Base-by-base conservation (phyloP, 2,888 invertebrate species). In the Trilocha varians region DNA sequence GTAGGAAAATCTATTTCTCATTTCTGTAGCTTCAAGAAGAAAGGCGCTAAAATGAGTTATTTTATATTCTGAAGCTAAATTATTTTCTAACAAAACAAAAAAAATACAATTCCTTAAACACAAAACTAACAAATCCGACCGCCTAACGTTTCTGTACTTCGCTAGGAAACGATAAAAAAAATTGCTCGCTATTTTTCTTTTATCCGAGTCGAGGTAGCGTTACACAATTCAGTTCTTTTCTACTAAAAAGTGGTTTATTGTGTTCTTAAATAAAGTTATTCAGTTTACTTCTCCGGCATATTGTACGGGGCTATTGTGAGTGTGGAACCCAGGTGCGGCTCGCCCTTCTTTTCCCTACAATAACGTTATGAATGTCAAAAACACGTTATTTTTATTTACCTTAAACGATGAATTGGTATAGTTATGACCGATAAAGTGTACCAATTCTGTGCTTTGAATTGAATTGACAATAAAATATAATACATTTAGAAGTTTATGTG, bases 261-360 rank as follows among this genome's bases (percentile, higher is more conserved):
- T 82, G 78, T 80, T 79, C 78, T 72, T 75, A 79, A 80, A 83
- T 80, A 82, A 82, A 82, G 78, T 79, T 79, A 80, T 83, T 82
- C 79, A 74, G 74, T 77, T 75, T 76, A 70, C 71, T 74, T 70
- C 69, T 65, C 60, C 56, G 52, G 61, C 64, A 70, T 68, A 78
- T 80, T 82, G 79, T 79, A 63, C 51, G 57, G 63, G 64, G 57
- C 76, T 62, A 75, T 80, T 80, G 79, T 75, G 62, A 55, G 45
- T 47, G 52, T 49, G 57, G 66, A 66, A 62, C 71, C 53, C 79
- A 79, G 79, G 79, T 80, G 79, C 61, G 63, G 58, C 44, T 55
- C 61, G 54, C 60, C 67, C 70, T 67, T 65, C 65, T 65, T 64
- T 69, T 72, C 71, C 63, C 61, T 68, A 68, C 70, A 73, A 72